Conservation (phyloP, 2,888 invertebrate species). For the Vandiemenella viatica region DNA sequence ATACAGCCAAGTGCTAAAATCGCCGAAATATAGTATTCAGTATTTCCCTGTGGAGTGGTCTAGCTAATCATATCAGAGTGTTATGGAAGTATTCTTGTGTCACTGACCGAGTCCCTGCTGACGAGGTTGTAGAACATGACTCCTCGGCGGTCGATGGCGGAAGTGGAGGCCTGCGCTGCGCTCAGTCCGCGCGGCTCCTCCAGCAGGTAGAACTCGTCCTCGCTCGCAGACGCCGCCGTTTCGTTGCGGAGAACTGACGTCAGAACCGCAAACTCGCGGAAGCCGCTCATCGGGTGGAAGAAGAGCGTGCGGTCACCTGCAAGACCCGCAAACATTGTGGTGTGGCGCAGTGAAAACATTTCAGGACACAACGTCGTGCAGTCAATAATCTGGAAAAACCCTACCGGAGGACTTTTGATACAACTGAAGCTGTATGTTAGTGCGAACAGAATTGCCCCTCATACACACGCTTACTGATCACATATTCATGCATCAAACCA, state of each 20-base stretch:
- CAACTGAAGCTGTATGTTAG: no score
- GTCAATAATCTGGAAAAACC: no score
- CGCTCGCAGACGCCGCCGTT: constrained; percentile 26
- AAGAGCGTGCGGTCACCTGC: constrained; percentile 42
- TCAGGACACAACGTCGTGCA: no score
- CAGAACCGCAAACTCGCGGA: constrained; percentile 57
- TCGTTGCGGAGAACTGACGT: constrained; percentile 50
- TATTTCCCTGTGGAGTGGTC: background rate
- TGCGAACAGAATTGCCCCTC: no score
- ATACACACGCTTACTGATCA: no score
- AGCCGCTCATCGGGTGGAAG: constrained; percentile 71
- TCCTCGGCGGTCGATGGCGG: constrained; percentile 52
- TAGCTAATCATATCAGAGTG: background rate
- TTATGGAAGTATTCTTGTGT: no score
- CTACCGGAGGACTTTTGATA: no score
- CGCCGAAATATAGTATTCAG: no score
- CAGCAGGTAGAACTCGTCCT: constrained; percentile 23
- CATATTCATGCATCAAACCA: no score
- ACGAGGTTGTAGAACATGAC: constrained; percentile 64
- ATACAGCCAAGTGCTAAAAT: no score
- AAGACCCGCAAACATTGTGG: no score
- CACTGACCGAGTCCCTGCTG: constrained; percentile 45
- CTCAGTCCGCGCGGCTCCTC: constrained; percentile 18
- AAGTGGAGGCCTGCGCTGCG: constrained; percentile 48
- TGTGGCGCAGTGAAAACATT: no score